Conservation (phyloP, 2,888 invertebrate genomes). For the Tricholauxania praeusta region DNA sequence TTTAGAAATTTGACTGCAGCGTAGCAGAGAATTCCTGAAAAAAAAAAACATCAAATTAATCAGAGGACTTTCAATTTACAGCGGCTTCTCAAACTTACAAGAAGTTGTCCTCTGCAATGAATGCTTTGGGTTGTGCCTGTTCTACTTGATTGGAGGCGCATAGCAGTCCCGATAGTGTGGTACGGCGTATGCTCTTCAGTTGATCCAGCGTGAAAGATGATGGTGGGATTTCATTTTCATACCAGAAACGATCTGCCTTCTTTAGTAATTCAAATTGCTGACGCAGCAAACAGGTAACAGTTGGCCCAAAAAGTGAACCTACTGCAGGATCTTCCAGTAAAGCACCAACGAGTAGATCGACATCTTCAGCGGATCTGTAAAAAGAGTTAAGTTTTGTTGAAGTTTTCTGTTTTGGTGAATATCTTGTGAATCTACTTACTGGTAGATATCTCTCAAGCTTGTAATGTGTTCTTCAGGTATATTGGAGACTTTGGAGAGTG, state of each 20-base stretch:
- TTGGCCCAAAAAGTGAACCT: conserved; percentile 88
- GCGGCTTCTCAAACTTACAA: conserved; percentile 73
- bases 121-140: conserved; percentile 86
- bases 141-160: conserved; percentile 79
- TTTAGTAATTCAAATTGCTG: conserved; percentile 85
- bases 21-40: conserved; percentile 78
- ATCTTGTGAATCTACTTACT: conserved; percentile 65
- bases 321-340: conserved; percentile 82
- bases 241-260: conserved; percentile 94
- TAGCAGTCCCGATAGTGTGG: conserved; percentile 82
- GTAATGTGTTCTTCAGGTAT: conserved; percentile 72
- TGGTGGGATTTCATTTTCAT: conserved; percentile 93
- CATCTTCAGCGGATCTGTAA: conserved; percentile 76
- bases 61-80: background rate
- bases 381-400: conserved; percentile 20
- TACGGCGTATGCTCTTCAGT: conserved; percentile 83
- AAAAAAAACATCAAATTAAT: background rate
- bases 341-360: conserved; percentile 88
- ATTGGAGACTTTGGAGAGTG: conserved; percentile 53
- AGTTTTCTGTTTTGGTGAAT: background rate
- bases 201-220: conserved; percentile 84
- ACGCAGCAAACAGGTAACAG: conserved; percentile 87
- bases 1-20: conserved; percentile 78
- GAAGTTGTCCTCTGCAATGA: conserved; percentile 87
- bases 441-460: conserved; percentile 77